These are phyloP conservation scores for Tortricodes alternella DNA, from an alignment of 2,888 invertebrate species.

Conservation along the genomic window DNA sequence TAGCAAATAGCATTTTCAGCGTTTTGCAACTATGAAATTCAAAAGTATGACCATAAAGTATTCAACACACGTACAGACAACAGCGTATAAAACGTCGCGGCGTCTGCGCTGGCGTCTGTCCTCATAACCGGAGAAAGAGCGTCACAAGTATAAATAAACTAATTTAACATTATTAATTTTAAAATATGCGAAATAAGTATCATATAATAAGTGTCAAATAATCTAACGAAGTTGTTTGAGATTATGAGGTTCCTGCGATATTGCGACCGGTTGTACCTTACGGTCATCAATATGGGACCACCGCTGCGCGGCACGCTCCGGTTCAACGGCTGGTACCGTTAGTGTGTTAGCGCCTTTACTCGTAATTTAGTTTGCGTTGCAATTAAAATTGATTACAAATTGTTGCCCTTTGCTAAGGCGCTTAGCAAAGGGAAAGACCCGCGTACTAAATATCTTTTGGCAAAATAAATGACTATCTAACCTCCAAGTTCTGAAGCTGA, in stretches of 20 bases:
- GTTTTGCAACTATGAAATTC: neutral
- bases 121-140: neutral
- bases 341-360: conserved; percentile 26
- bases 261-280: conserved; percentile 41
- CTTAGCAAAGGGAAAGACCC: no score
- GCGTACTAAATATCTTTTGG: neutral
- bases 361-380: conserved; percentile 8
- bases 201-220: no score
- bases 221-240: neutral
- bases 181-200: neutral
- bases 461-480: neutral
- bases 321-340: conserved; percentile 25
- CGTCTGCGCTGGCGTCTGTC: conserved; percentile 29
- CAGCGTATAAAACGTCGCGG: conserved; percentile 46
- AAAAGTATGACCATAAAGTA: conserved; percentile 35
- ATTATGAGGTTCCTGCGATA: neutral
- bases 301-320: conserved; percentile 29
- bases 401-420: neutral
- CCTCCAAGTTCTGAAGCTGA: no score
- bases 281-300: conserved; percentile 15
- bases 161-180: neutral
- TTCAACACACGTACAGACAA: conserved; percentile 45
- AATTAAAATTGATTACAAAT: conserved; percentile 18
- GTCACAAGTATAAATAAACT: neutral
- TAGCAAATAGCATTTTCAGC: neutral